Evolutionary conservation across 64 coral and sea anemone genomes (phyloP).

Genomic region (Pachyseris speciosa): DNA sequence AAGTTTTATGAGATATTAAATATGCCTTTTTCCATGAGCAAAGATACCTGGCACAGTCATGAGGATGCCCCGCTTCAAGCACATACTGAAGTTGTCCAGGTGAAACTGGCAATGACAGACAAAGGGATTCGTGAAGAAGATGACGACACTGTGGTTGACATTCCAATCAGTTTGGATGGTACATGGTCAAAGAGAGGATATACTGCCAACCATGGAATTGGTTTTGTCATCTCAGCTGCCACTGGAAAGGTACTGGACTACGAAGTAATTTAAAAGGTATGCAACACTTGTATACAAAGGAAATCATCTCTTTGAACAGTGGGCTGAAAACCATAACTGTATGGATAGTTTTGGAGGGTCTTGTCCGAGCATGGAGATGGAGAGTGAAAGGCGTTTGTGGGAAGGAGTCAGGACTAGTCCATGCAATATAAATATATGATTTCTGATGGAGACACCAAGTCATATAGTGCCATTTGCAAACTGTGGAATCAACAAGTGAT

Average conservation of each 20-base stretch:
- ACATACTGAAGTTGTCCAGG: conserved; percentile 3
- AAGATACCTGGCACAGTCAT: no score
- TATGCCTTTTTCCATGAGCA: no score
- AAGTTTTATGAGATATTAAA: no score
- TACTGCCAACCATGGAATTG: conserved; percentile 19
- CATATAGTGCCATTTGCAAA: no score
- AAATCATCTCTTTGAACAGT: conserved; percentile 16
- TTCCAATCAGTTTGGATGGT: no score
- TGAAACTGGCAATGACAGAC: conserved; percentile 21
- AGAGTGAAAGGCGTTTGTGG: conserved; percentile 30
- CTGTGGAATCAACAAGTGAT: no score
- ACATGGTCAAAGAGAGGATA: no score
- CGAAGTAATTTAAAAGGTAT: no score
- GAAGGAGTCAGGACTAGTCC: neutral
- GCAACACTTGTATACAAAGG: conserved; percentile 5
- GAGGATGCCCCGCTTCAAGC: no score
- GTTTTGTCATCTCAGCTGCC: conserved; percentile 27
- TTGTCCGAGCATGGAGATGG: conserved; percentile 30
- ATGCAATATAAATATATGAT: no score
- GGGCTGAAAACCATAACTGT: conserved; percentile 8
- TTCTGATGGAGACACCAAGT: no score
- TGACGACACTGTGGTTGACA: conserved; percentile 5
- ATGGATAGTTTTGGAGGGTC: conserved; percentile 8
- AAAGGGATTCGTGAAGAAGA: conserved; percentile 15
- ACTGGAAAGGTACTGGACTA: no score